Evolutionary conservation across 2,888 invertebrate genomes (phyloP).

Genomic region (Willowsia nigromaculata): DNA sequence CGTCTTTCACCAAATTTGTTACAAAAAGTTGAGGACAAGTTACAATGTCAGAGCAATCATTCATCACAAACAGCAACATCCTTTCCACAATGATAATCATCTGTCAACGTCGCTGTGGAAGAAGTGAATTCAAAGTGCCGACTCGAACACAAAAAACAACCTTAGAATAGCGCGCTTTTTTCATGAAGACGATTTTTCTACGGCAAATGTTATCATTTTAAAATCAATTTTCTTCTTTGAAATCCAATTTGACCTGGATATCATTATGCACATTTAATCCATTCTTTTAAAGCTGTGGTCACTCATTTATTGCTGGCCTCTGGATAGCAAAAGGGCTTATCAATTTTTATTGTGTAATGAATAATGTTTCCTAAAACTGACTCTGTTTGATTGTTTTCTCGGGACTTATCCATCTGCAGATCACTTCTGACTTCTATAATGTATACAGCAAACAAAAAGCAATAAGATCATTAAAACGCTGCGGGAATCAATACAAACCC

Average conservation of each 20-base stretch:
- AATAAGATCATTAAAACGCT: not conserved
- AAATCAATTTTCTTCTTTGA: not conserved
- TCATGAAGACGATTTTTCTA: not conserved
- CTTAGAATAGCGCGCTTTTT: not conserved
- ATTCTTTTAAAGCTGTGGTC: not conserved
- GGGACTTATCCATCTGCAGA: no score
- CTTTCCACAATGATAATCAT: constrained; percentile 53
- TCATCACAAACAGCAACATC: constrained; percentile 54
- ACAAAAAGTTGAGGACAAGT: constrained; percentile 22
- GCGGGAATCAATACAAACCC: not conserved
- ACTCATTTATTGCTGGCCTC: constrained; percentile 44
- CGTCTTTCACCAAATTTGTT: constrained; percentile 46
- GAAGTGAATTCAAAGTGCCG: constrained; percentile 62
- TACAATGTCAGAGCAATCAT: constrained; percentile 24
- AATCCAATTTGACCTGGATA: constrained; percentile 42
- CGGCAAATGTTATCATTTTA: constrained; percentile 3
- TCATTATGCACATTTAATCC: not conserved
- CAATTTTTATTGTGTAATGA: not conserved
- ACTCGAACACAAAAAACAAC: no score
- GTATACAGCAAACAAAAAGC: not conserved
- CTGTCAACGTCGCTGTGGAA: constrained; percentile 57
- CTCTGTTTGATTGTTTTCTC: no score
- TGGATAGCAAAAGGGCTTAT: not conserved
- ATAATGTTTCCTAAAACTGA: not conserved
- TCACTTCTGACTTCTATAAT: no score